Evolutionary conservation across 2,797 vertebrate genomes (phyloP).

Genomic region (Peromyscus eremicus): DNA sequence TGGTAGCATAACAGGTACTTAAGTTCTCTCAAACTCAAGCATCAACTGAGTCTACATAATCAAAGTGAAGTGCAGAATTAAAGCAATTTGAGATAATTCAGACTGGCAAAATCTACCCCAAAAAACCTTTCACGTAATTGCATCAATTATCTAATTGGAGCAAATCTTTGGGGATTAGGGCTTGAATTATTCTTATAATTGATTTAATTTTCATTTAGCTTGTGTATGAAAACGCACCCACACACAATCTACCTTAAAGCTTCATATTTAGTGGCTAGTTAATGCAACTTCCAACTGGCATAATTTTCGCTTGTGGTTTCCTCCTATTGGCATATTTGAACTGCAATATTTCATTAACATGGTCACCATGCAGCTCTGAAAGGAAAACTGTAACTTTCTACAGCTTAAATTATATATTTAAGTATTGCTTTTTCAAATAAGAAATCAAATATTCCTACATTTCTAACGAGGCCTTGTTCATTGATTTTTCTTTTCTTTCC

Average conservation of each 20-base stretch:
- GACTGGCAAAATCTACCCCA: slow-evolving; percentile 72
- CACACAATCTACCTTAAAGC: slow-evolving; percentile 57
- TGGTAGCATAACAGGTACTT: slow-evolving; percentile 41
- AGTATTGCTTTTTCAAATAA: background rate
- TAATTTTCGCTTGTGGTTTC: slow-evolving; percentile 60
- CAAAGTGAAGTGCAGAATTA: slow-evolving; percentile 81
- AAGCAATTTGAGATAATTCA: slow-evolving; percentile 81
- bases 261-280: slow-evolving; percentile 60
- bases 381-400: slow-evolving; percentile 47
- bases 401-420: slow-evolving; percentile 42
- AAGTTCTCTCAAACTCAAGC: slow-evolving; percentile 66
- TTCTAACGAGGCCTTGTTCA: background rate
- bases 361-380: background rate
- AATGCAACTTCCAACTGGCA: slow-evolving; percentile 65
- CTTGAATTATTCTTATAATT: slow-evolving; percentile 80
- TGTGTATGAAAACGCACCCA: slow-evolving; percentile 71
- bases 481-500: background rate
- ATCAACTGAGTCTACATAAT: slow-evolving; percentile 70
- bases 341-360: slow-evolving; percentile 6
- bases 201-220: slow-evolving; percentile 78
- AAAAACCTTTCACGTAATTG: slow-evolving; percentile 78
- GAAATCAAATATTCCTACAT: slow-evolving; percentile 45
- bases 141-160: slow-evolving; percentile 81
- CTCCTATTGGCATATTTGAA: slow-evolving; percentile 12
- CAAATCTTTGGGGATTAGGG: slow-evolving; percentile 68